Conservation (phyloP, 2,797 vertebrate genomes). For the Spheniscus humboldti region DNA sequence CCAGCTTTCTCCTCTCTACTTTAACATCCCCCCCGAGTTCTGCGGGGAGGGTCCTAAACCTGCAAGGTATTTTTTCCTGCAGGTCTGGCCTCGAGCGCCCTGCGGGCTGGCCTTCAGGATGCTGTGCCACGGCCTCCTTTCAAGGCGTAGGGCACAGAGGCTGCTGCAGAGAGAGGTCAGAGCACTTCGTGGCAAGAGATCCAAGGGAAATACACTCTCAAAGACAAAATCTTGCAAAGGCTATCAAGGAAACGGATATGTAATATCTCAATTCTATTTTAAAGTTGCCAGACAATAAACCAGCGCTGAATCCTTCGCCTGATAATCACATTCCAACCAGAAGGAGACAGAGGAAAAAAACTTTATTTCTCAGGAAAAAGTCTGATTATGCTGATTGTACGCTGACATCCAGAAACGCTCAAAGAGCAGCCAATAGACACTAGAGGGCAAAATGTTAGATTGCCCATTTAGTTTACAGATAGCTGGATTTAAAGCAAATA, state of each 20-base stretch:
- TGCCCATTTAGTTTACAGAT: not conserved
- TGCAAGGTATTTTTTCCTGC: not conserved
- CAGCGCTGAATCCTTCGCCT: not conserved
- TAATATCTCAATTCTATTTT: constrained; percentile 45
- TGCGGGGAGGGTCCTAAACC: not conserved
- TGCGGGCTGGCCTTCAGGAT: not conserved
- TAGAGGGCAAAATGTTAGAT: not conserved
- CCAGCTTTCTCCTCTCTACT: not conserved
- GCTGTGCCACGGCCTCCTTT: not conserved
- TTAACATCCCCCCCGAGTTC: not conserved
- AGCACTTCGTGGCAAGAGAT: not conserved
- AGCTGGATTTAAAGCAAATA: not conserved
- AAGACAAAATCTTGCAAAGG: not conserved
- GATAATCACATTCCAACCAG: not conserved
- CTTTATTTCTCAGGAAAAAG: not conserved
- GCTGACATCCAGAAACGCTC: not conserved
- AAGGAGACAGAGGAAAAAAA: not conserved
- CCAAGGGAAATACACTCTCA: not conserved
- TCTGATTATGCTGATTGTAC: not conserved
- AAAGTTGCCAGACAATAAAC: constrained; percentile 42
- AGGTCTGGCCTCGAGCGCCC: not conserved
- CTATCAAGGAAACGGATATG: not conserved
- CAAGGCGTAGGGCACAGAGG: not conserved
- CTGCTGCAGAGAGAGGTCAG: constrained; percentile 37
- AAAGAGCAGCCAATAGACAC: not conserved